These are phyloP conservation scores for Aptenodytes forsteri DNA, from an alignment of 2,113 vertebrate species.

Conservation along the genomic window DNA sequence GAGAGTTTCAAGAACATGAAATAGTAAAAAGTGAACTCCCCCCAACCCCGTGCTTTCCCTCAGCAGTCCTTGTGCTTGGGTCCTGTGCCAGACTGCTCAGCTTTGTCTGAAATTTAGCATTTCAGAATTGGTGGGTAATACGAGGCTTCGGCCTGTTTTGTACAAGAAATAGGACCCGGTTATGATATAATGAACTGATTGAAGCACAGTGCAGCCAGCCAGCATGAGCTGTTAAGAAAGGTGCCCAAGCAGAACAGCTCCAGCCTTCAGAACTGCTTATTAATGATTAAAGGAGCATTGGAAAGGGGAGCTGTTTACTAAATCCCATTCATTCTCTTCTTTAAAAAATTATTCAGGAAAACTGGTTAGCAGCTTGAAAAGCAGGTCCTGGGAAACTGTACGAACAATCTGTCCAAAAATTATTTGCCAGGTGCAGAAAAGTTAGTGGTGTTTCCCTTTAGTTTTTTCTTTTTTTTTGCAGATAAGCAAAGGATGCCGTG, in stretches of 20 bases:
- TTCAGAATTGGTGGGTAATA: background rate
- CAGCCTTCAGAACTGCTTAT: background rate
- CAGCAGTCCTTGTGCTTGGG: background rate
- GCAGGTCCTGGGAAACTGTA: background rate
- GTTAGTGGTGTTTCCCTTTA: background rate
- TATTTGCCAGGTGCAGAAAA: too few species aligned
- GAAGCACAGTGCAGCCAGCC: background rate
- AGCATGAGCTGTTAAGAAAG: fast-evolving
- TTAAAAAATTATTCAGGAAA: background rate
- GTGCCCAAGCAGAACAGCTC: background rate
- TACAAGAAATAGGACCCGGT: fast-evolving
- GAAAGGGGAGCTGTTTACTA: background rate
- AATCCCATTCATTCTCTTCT: background rate
- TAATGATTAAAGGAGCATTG: fast-evolving
- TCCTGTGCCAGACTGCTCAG: background rate
- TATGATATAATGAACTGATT: fast-evolving
- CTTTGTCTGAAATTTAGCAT: fast-evolving
- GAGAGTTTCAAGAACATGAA: background rate
- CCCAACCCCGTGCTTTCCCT: fast-evolving
- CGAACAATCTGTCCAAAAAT: too few species aligned
- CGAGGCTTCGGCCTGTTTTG: fast-evolving
- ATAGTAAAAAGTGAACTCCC: too few species aligned
- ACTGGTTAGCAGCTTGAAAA: background rate
- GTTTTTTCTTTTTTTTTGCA: background rate
- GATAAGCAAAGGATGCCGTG: background rate